These are phyloP conservation scores for Philypnodon macrostomus DNA, from an alignment of 2,797 vertebrate species.

Conservation along the genomic window DNA sequence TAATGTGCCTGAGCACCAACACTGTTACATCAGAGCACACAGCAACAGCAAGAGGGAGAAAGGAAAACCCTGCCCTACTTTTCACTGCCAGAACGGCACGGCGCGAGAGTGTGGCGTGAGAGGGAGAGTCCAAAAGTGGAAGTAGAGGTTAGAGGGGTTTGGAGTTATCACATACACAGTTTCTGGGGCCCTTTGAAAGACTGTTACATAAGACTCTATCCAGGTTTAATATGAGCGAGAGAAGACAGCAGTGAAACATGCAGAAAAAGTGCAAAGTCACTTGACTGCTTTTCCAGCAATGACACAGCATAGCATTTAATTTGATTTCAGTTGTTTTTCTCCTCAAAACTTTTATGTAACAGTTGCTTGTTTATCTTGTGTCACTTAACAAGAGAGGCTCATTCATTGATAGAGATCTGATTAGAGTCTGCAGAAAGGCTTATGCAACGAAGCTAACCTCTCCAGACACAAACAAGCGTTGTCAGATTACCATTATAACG, in stretches of 20 bases:
- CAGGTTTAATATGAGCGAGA: constrained; percentile 55
- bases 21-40: constrained; percentile 68
- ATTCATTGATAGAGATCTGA: constrained; percentile 52
- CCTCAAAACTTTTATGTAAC: constrained; percentile 42
- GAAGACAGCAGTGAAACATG: constrained; percentile 11
- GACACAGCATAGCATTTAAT: constrained; percentile 28
- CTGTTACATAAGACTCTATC: constrained; percentile 69
- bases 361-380: constrained; percentile 51
- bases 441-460: constrained; percentile 50
- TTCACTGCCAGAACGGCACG: constrained; percentile 65
- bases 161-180: constrained; percentile 49
- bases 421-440: constrained; percentile 52
- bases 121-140: constrained; percentile 31
- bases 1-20: constrained; percentile 54
- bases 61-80: constrained; percentile 78
- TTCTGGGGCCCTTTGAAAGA: constrained; percentile 64
- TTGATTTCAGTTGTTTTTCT: constrained; percentile 32
- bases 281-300: constrained; percentile 12
- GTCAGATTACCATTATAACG: constrained; percentile 47
- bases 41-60: constrained; percentile 38
- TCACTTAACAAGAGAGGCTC: constrained; percentile 33
- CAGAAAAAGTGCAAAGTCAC: constrained; percentile 16
- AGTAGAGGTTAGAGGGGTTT: constrained; percentile 8
- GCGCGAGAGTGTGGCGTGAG: constrained; percentile 52
- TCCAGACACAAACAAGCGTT: constrained; percentile 32